These are phyloP conservation scores for Salmo trutta DNA, from an alignment of 2,797 vertebrate genomes.

Conservation along the genomic window DNA sequence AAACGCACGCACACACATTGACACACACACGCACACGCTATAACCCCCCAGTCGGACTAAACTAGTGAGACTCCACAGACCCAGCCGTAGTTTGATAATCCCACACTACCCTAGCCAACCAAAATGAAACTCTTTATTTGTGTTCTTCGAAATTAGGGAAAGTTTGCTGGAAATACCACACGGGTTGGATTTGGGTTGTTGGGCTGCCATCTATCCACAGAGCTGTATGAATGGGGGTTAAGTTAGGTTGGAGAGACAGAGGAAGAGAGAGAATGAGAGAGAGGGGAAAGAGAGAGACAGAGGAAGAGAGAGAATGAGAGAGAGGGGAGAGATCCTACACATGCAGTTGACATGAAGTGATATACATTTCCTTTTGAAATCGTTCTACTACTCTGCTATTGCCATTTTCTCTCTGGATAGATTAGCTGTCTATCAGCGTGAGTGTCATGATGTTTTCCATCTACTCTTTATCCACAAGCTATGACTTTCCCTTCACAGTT, in stretches of 20 bases:
- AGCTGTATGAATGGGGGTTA: constrained; percentile 41
- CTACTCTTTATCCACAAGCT: background rate
- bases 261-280: too few species aligned
- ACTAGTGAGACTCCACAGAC: constrained; percentile 30
- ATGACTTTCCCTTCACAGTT: background rate
- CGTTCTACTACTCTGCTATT: too few species aligned
- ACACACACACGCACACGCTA: background rate
- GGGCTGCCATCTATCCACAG: constrained; percentile 40
- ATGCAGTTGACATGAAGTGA: background rate
- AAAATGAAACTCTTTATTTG: constrained; percentile 46
- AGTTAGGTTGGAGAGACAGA: background rate
- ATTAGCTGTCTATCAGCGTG: background rate
- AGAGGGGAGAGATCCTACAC: background rate
- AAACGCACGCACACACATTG: background rate
- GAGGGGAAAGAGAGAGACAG: too few species aligned
- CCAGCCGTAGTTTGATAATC: constrained; percentile 35
- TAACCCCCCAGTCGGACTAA: background rate
- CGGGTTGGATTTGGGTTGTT: constrained; percentile 24
- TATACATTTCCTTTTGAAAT: background rate
- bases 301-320: too few species aligned
- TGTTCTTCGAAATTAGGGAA: constrained; percentile 40
- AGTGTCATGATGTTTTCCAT: background rate
- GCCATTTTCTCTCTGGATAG: background rate
- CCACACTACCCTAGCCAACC: constrained; percentile 35
- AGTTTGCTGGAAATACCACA: constrained; percentile 30